Evolutionary conservation across 37 sponge, comb jelly and placozoan genomes (phyloP).

Genomic region (Haliclona indistincta): DNA sequence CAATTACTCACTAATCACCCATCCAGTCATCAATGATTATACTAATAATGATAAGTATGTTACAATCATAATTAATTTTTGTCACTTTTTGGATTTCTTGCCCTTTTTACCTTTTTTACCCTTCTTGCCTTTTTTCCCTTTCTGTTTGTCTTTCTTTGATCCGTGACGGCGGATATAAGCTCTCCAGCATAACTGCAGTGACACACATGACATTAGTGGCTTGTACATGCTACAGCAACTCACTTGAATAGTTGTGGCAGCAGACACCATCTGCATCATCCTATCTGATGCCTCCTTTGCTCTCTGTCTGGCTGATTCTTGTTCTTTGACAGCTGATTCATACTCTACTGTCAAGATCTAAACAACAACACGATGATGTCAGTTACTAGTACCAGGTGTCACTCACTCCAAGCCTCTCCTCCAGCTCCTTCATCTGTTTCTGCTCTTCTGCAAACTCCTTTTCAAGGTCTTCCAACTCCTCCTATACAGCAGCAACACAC

Average conservation of each 20-base stretch:
- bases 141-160: slow-evolving; percentile 36
- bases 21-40: background rate
- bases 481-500: slow-evolving; percentile 22
- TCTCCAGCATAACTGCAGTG: slow-evolving; percentile 1
- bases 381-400: background rate
- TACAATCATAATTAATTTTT: background rate
- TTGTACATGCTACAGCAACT: slow-evolving; percentile 57
- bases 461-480: slow-evolving; percentile 73
- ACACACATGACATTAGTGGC: too few species aligned
- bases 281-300: slow-evolving; percentile 68
- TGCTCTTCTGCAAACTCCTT: slow-evolving; percentile 67
- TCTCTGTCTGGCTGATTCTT: slow-evolving; percentile 76
- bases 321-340: slow-evolving; percentile 78
- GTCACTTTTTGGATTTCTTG: slow-evolving; percentile 27
- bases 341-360: slow-evolving; percentile 76
- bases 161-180: slow-evolving; percentile 53
- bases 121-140: slow-evolving; percentile 64
- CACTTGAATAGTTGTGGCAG: slow-evolving; percentile 80
- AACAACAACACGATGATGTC: background rate
- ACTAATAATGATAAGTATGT: background rate
- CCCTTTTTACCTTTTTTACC: slow-evolving; percentile 56
- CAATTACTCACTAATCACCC: background rate
- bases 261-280: slow-evolving; percentile 42
- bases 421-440: slow-evolving; percentile 83
- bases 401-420: slow-evolving; percentile 73